Base-by-base conservation (phyloP, 2,797 vertebrate species). In the Argya squamiceps region DNA sequence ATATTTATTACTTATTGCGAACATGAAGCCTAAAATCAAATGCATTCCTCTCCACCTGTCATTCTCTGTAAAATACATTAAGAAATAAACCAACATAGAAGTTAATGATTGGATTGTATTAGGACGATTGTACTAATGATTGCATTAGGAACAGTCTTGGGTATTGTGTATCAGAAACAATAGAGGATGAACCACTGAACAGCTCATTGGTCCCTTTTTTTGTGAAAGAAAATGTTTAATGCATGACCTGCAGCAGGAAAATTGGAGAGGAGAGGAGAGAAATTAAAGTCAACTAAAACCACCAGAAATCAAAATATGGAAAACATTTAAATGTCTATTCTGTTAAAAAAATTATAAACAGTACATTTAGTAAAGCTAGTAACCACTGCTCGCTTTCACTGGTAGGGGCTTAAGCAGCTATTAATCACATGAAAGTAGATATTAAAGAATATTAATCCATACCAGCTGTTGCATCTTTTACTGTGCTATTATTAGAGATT, bases 361-460 rank as follows among this genome's bases (percentile, higher is more conserved):
- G 76, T 73, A 76, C 91, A 70, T 89, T 52, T 56, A 77, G 62
- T 15, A 84, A 26, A 96, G 90, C 95, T 96, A 97, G 83, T 81
- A 34, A 87, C 39, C 34, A 84, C 41, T 74, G 41, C 59, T 95
- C 64, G 71, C 88, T 97, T 97, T 94, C 43, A 29, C 12, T 24
- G 88, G 84, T 82, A 95, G 89, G 87, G 68, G 97, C 89, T 96
- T 98, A 97, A 97, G 93, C 93, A 97, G 96, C 96, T 98, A 96
- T 98, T 98, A 98, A 99, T 99, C 98, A 98, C 98, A 98, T 98
- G 97, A 98, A 98, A 99, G 98, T 98, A 97, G 98, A 98, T 96
- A 98, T 98, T 96, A 97, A 88, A 87, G 97, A 94, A 98, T 97
- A 97, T 98, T 98, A 98, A 99, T 98, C 98, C 98, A 96, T 55